Evolutionary conservation across 1,140 invertebrate species (phyloP).

Genomic region (Drosophila nikananu): DNA sequence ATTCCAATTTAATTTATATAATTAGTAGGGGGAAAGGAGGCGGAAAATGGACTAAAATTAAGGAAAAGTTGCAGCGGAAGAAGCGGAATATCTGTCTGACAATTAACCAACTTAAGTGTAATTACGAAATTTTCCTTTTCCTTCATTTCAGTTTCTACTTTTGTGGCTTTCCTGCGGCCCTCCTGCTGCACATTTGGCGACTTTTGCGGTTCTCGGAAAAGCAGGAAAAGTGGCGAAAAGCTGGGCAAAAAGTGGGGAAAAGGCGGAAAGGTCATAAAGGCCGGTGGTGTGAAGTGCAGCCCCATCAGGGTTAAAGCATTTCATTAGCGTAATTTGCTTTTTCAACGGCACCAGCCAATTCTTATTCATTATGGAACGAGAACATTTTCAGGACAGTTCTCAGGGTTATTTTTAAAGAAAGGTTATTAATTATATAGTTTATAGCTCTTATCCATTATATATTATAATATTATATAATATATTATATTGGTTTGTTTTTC

Average conservation of each 20-base stretch:
- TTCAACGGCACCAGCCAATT: constrained; percentile 24
- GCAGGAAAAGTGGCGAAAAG: background rate
- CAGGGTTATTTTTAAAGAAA: background rate
- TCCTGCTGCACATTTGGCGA: constrained; percentile 17
- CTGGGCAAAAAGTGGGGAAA: constrained; percentile 9
- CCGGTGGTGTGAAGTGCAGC: constrained; percentile 23
- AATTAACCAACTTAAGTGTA: constrained; percentile 48
- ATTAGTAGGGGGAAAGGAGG: constrained; percentile 11
- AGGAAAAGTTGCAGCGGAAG: constrained; percentile 26
- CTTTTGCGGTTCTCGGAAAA: constrained; percentile 21
- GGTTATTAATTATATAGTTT: background rate
- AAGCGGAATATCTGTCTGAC: constrained; percentile 42
- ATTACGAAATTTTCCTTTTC: constrained; percentile 38
- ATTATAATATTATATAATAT: background rate
- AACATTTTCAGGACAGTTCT: background rate
- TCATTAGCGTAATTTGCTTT: constrained; percentile 42
- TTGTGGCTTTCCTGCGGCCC: constrained; percentile 15
- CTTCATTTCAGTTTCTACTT: constrained; percentile 43
- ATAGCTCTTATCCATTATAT: background rate
- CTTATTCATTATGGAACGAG: background rate
- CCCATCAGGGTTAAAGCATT: constrained; percentile 35
- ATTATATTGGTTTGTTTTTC: background rate
- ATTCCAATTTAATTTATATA: constrained; percentile 30
- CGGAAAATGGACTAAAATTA: constrained; percentile 7
- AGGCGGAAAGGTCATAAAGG: constrained; percentile 7